Conservation (phyloP, 2,888 invertebrate species). For the Aphidius colemani region DNA sequence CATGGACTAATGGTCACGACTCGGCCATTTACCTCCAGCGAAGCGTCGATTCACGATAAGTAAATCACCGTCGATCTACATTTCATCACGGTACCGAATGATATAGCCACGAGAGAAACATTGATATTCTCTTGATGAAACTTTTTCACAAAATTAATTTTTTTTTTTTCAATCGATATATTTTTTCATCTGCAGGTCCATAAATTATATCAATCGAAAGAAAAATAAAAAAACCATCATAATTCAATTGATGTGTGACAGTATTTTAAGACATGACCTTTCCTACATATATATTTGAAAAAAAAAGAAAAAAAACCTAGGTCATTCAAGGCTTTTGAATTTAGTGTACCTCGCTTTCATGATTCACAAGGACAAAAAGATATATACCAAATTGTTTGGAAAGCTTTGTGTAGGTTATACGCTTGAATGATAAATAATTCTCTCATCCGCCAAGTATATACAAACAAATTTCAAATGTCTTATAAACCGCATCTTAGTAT, state of each 20-base stretch:
- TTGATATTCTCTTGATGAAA: not conserved
- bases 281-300: too few relatives aligned
- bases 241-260: too few relatives aligned
- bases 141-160: not conserved
- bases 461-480: not conserved
- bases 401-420: constrained; percentile 15
- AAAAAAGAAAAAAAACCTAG: not conserved
- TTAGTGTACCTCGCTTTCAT: constrained; percentile 17
- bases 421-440: constrained; percentile 22
- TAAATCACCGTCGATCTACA: constrained; percentile 66
- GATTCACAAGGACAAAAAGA: constrained; percentile 20
- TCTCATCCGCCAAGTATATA: constrained; percentile 17
- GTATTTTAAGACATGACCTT: too few relatives aligned
- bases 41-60: constrained; percentile 65
- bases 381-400: not conserved
- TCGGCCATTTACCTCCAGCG: constrained; percentile 68
- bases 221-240: too few relatives aligned
- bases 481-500: too few relatives aligned
- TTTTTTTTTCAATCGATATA: not conserved
- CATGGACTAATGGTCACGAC: constrained; percentile 66
- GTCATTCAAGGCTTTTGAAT: constrained; percentile 20
- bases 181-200: not conserved
- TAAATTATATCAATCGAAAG: not conserved
- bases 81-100: constrained; percentile 61
- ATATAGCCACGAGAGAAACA: constrained; percentile 32